Conservation (phyloP, 1,140 invertebrate species). For the Drosophila simulans region DNA sequence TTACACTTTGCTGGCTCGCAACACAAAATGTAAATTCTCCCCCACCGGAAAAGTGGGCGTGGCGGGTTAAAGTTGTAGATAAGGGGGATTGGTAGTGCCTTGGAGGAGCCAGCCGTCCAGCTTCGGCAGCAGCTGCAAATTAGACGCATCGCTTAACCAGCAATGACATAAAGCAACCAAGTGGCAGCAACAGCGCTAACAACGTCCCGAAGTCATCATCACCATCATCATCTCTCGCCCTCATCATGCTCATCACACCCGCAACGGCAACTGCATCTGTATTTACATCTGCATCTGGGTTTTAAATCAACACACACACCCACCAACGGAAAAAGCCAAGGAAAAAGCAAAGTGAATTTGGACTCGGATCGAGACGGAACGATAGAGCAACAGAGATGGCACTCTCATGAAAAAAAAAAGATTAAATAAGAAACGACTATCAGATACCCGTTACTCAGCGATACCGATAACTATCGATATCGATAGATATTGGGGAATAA, state of each 20-base stretch:
- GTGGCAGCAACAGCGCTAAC: conserved; percentile 54
- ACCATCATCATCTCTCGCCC: background rate
- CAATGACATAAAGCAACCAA: conserved; percentile 77
- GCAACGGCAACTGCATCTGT: conserved; percentile 5
- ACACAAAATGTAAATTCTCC: conserved; percentile 66
- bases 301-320: conserved; percentile 38
- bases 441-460: no score
- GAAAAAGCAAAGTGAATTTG: conserved; percentile 23
- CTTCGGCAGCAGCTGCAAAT: conserved; percentile 71
- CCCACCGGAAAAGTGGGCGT: background rate
- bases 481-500: no score
- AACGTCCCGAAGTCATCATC: conserved; percentile 41
- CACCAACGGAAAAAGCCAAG: background rate
- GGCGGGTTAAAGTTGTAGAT: no score
- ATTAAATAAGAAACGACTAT: no score
- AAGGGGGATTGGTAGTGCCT: background rate
- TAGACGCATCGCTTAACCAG: conserved; percentile 80
- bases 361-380: conserved; percentile 1
- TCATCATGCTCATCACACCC: no score
- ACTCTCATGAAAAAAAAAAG: background rate
- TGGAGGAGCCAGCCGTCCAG: conserved; percentile 9
- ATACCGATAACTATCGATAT: no score
- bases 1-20: conserved; percentile 11
- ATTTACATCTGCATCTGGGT: conserved; percentile 13
- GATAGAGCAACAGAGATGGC: background rate